Evolutionary conservation across 2,888 invertebrate species (phyloP), one percentile per base, ranked within the genome.

Genomic region (Lithophane socia): DNA sequence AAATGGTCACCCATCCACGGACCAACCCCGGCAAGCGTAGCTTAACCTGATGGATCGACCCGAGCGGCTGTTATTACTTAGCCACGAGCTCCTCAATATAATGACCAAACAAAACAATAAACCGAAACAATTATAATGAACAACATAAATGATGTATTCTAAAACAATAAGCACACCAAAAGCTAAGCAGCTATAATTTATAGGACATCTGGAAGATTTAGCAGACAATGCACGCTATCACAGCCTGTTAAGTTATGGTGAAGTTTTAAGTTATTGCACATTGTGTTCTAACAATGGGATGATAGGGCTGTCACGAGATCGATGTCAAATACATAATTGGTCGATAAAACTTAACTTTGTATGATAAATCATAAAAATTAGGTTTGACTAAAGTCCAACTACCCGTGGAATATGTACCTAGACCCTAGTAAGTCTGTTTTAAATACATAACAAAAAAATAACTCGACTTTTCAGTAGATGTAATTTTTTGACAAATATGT

Each of bases 241-340:
- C 42, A 42, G 67, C 63, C 47, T 44, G 65, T 66, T 80, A 75
- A 85, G 76, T 80, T 79, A 82, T 79, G 64, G 68, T n/a, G 7
- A 73, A 77, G 60, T 76, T 76, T 29, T 69, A 85, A 88, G 80
- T 87, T 85, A 87, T 89, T 79, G 77, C 83, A 79, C 73, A 89
- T 87, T 87, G 89, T 87, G 82, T 77, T 37, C 44, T 76, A 63
- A 87, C 79, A 80, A 85, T 74, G 54, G 71, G 58, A 0, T 0
- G 2, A 3, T 75, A 84, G 82, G 81, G 81, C 10, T 86, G 77
- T 0, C 68, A 58, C 10, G 7, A 65, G 12, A 47, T 24, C 0
- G 47, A n/a, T 10, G 16, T 42, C 16, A 21, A 24, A n/a, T 44
- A 49, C 52, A 8, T 52, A 49, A n/a, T 9, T 16, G 3, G n/a